phyloP scores from a whole-genome alignment of 2,888 invertebrate genomes.

The Volucella inanis region DNA sequence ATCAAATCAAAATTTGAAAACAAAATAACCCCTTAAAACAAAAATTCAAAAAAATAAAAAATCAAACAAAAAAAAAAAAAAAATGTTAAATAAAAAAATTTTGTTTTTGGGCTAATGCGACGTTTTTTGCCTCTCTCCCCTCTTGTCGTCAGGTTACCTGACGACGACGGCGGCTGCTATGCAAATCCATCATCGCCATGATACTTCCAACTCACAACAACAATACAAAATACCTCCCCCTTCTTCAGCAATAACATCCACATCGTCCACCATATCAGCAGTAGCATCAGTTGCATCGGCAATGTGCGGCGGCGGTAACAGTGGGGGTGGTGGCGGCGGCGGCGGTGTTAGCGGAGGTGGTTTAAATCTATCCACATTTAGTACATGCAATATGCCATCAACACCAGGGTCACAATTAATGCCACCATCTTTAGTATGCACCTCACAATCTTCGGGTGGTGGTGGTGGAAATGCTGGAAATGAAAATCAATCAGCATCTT shows the following conservation, averaged over 20 bases:
- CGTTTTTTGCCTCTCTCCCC: slow-evolving; percentile 83
- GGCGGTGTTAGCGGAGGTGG: slow-evolving; percentile 79
- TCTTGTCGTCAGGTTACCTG: slow-evolving; percentile 84
- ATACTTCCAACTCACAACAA: slow-evolving; percentile 46
- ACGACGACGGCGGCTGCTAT: slow-evolving; percentile 82
- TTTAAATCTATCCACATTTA: slow-evolving; percentile 81
- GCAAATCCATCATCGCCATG: slow-evolving; percentile 68
- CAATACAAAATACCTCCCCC: slow-evolving; percentile 70
- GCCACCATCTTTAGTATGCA: slow-evolving; percentile 73
- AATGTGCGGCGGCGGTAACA: slow-evolving; percentile 78
- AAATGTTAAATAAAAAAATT: slow-evolving; percentile 76
- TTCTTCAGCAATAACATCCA: slow-evolving; percentile 76
- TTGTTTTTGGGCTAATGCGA: slow-evolving; percentile 83
- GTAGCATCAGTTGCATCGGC: slow-evolving; percentile 67
- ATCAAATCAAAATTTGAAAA: slow-evolving; percentile 69
- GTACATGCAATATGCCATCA: slow-evolving; percentile 75
- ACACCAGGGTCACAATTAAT: slow-evolving; percentile 69
- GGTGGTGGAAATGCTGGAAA: slow-evolving; percentile 58
- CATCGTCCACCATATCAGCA: slow-evolving; percentile 75
- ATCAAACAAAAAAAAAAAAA: slow-evolving; percentile 69
- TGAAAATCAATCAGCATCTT: slow-evolving; percentile 69
- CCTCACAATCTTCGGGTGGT: slow-evolving; percentile 57
- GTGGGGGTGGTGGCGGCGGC: slow-evolving; percentile 80
- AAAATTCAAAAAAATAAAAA: slow-evolving; percentile 73
- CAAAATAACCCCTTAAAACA: slow-evolving; percentile 76